Evolutionary conservation across 1,140 invertebrate species (phyloP).

Genomic region (Drosophila ananassae): DNA sequence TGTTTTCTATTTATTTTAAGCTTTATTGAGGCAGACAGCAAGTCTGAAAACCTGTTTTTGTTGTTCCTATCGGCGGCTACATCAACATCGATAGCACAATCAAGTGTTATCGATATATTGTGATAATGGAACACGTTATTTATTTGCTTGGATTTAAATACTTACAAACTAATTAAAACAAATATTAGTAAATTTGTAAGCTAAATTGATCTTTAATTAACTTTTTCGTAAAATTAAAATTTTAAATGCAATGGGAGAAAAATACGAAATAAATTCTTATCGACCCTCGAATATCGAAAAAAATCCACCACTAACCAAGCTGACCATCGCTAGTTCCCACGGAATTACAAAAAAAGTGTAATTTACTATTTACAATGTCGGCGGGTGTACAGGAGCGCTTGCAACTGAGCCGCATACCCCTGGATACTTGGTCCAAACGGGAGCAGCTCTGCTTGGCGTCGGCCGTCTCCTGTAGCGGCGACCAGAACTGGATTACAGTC

Average conservation of each 20-base stretch:
- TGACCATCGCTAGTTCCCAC: not conserved
- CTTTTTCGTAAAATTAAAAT: no score
- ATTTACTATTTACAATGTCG: constrained; percentile 23
- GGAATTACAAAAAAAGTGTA: not conserved
- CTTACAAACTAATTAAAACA: not conserved
- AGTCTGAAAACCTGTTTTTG: constrained; percentile 37
- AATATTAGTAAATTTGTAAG: not conserved
- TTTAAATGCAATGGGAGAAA: no score
- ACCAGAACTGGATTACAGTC: constrained; percentile 97
- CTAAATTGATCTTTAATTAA: not conserved
- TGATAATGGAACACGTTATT: not conserved
- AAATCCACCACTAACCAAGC: not conserved
- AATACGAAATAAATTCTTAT: not conserved
- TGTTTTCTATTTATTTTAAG: constrained; percentile 7
- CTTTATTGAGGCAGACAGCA: constrained; percentile 16
- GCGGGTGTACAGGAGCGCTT: constrained; percentile 23
- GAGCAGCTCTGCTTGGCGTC: constrained; percentile 95
- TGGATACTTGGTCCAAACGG: constrained; percentile 93
- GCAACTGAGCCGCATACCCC: constrained; percentile 87
- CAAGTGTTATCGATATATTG: not conserved
- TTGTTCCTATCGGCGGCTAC: constrained; percentile 27
- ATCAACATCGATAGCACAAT: not conserved
- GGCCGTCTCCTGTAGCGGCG: constrained; percentile 93
- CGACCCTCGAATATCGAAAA: not conserved
- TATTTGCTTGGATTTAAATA: not conserved